Percentiles rank a stretch among this genome's conserved stretches.
Conservation (phyloP, 1,140 invertebrate species). For the Euglossa dilemma region DNA sequence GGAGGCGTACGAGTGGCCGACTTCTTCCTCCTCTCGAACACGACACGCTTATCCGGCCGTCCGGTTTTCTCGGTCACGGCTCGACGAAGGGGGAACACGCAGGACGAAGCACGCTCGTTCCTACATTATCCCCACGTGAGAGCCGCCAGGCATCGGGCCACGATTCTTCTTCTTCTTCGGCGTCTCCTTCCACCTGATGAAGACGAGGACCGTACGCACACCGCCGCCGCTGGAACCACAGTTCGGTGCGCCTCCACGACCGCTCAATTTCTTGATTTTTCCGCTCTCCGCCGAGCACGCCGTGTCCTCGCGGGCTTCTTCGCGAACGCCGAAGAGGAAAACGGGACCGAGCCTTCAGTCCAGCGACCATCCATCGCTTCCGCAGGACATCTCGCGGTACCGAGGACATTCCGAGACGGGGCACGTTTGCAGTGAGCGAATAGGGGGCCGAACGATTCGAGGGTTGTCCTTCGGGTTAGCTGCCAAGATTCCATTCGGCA, state of each 20-base stretch:
- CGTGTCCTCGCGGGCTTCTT: neutral
- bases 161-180: constrained; percentile 61
- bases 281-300: neutral
- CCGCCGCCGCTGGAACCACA: constrained; percentile 43
- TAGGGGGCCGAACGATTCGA: no score
- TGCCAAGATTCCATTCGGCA: no score
- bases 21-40: constrained; percentile 62
- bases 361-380: neutral
- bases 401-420: neutral
- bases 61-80: constrained; percentile 73
- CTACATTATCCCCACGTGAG: constrained; percentile 70
- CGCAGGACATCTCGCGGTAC: no score
- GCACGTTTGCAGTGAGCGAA: no score
- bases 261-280: constrained; percentile 27
- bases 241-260: constrained; percentile 5
- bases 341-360: neutral
- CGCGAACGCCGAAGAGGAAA: neutral
- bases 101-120: constrained; percentile 54
- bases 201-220: constrained; percentile 34
- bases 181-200: constrained; percentile 50
- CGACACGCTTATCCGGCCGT: constrained; percentile 62
- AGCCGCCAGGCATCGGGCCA: constrained; percentile 8
- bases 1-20: constrained; percentile 67
- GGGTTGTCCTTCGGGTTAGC: no score
- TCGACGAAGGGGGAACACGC: constrained; percentile 54